Conservation (phyloP, 2,888 invertebrate species). For the Hypercompe scribonia region DNA sequence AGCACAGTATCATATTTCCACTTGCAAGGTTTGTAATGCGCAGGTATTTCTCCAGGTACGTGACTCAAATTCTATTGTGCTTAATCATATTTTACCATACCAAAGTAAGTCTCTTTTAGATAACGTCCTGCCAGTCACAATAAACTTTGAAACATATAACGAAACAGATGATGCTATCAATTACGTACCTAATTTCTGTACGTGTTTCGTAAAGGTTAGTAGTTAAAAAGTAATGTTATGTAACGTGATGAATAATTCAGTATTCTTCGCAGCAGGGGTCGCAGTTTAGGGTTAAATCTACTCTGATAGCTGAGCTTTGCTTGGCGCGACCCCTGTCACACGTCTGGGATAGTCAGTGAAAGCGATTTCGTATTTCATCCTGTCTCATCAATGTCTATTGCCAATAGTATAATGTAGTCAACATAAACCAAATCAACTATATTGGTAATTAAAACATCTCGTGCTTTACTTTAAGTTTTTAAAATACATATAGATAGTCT, state of each 20-base stretch:
- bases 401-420: slow-evolving; percentile 14
- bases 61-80: neutral
- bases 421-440: neutral
- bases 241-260: slow-evolving; percentile 60
- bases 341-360: slow-evolving; percentile 31
- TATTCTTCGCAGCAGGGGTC: slow-evolving; percentile 40
- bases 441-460: neutral
- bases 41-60: neutral
- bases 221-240: slow-evolving; percentile 54
- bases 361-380: slow-evolving; percentile 35
- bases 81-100: neutral
- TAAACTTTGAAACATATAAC: neutral
- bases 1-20: neutral
- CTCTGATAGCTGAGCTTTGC: slow-evolving; percentile 42
- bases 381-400: slow-evolving; percentile 43
- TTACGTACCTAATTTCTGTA: slow-evolving; percentile 39
- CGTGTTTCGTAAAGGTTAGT: slow-evolving; percentile 36
- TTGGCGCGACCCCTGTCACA: slow-evolving; percentile 50
- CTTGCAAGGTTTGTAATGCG: neutral
- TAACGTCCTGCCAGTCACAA: too few species aligned
- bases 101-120: slow-evolving; percentile 14
- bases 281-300: slow-evolving; percentile 40
- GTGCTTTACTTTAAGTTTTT: neutral
- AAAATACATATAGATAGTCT: neutral
- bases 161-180: slow-evolving; percentile 15